Conservation (phyloP, 2,888 invertebrate genomes). For the Scaptomyza parva region DNA sequence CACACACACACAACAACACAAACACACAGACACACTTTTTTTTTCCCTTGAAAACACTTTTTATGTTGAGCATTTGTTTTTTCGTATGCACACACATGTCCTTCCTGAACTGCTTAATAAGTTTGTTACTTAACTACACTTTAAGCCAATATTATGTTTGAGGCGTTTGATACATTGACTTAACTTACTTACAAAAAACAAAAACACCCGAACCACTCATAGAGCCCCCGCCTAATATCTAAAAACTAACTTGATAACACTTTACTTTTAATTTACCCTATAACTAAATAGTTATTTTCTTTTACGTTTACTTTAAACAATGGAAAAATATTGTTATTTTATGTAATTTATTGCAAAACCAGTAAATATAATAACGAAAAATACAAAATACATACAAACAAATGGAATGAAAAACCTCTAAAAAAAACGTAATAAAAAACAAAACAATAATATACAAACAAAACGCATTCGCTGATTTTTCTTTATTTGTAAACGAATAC, state of each 20-base stretch:
- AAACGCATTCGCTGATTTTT: background rate
- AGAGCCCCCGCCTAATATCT: slow-evolving; percentile 46
- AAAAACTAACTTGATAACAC: slow-evolving; percentile 62
- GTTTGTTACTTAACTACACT: slow-evolving; percentile 64
- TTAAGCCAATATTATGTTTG: slow-evolving; percentile 50
- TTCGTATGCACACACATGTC: no score
- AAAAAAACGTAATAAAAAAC: slow-evolving; percentile 59
- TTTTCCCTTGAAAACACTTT: background rate
- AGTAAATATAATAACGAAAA: slow-evolving; percentile 66
- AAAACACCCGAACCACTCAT: slow-evolving; percentile 37
- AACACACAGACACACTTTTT: background rate
- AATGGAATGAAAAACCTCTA: slow-evolving; percentile 60
- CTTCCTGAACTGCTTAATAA: slow-evolving; percentile 33
- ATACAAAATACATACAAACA: slow-evolving; percentile 62
- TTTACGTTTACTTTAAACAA: slow-evolving; percentile 56
- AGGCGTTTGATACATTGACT: slow-evolving; percentile 44
- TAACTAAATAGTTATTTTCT: slow-evolving; percentile 55
- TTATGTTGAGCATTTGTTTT: slow-evolving; percentile 42
- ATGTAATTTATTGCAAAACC: slow-evolving; percentile 78
- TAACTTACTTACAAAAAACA: slow-evolving; percentile 29
- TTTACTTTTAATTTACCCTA: slow-evolving; percentile 69
- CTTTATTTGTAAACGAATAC: background rate
- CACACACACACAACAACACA: background rate
- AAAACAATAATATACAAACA: slow-evolving; percentile 73
- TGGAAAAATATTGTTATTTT: slow-evolving; percentile 61